Conservation (phyloP, 2,113 vertebrate genomes). For the Grallaria varia region DNA sequence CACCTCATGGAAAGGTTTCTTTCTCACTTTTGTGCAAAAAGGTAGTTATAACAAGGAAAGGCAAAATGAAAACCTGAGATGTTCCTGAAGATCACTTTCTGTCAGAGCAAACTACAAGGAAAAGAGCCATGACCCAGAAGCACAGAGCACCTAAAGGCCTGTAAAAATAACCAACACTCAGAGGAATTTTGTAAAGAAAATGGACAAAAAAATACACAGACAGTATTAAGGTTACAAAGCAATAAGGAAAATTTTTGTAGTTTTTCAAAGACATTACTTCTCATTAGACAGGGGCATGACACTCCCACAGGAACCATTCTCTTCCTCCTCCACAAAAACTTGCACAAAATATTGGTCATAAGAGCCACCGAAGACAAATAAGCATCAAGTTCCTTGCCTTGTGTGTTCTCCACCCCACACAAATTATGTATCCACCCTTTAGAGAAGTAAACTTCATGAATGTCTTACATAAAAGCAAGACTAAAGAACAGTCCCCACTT, state of each 20-base stretch:
- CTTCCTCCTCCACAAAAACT: slow-evolving; percentile 3
- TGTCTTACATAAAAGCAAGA: background rate
- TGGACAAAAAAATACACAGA: background rate
- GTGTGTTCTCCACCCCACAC: background rate
- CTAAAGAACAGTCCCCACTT: background rate
- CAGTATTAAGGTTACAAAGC: slow-evolving; percentile 50
- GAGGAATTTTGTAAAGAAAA: slow-evolving; percentile 45
- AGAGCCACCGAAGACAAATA: slow-evolving; percentile 32
- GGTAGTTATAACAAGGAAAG: background rate
- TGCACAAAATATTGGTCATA: background rate
- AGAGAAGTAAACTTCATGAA: background rate
- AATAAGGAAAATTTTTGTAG: background rate
- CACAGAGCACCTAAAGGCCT: slow-evolving; percentile 9
- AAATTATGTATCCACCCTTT: background rate
- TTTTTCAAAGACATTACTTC: slow-evolving; percentile 21
- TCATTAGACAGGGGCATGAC: slow-evolving; percentile 25
- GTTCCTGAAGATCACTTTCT: background rate
- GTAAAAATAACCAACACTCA: slow-evolving; percentile 8
- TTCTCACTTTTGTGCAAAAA: slow-evolving; percentile 12
- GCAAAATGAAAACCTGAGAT: background rate
- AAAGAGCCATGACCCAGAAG: background rate
- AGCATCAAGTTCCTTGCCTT: background rate
- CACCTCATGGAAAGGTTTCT: background rate
- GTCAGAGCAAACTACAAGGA: slow-evolving; percentile 9
- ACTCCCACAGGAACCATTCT: slow-evolving; percentile 39